Evolutionary conservation across 2,797 vertebrate genomes (phyloP).

Genomic region (Potorous gilbertii): DNA sequence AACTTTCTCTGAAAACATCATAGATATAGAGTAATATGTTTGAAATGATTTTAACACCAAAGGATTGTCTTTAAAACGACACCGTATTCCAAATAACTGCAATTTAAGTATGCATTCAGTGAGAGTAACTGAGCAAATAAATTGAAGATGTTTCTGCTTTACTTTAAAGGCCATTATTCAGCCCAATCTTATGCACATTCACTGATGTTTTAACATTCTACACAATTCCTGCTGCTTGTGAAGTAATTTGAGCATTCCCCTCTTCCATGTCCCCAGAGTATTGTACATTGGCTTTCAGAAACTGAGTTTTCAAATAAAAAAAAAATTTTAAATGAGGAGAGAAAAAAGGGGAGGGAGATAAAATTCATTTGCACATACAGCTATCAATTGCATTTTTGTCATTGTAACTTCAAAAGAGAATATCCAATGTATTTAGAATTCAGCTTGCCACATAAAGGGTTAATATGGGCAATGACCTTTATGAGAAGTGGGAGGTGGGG

Average conservation of each 20-base stretch:
- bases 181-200: slow-evolving; percentile 67
- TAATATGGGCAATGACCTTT: slow-evolving; percentile 44
- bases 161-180: slow-evolving; percentile 71
- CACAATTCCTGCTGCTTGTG: slow-evolving; percentile 59
- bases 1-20: slow-evolving; percentile 33
- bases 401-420: slow-evolving; percentile 47
- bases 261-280: slow-evolving; percentile 45
- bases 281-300: slow-evolving; percentile 54
- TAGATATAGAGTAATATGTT: slow-evolving; percentile 52
- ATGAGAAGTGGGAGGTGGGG: slow-evolving; percentile 11
- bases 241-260: slow-evolving; percentile 63
- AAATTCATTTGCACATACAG: slow-evolving; percentile 47
- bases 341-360: not conserved
- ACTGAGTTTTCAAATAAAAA: slow-evolving; percentile 55
- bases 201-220: slow-evolving; percentile 53
- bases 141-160: slow-evolving; percentile 69
- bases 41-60: slow-evolving; percentile 58
- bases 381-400: slow-evolving; percentile 52
- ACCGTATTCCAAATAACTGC: slow-evolving; percentile 66
- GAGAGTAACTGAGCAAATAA: slow-evolving; percentile 60
- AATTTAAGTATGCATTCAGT: slow-evolving; percentile 68
- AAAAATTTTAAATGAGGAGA: not conserved
- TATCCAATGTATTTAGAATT: slow-evolving; percentile 38
- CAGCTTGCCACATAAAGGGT: slow-evolving; percentile 25
- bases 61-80: slow-evolving; percentile 67